Conservation (phyloP, 2,113 vertebrate species). For the Odocoileus virginianus region DNA sequence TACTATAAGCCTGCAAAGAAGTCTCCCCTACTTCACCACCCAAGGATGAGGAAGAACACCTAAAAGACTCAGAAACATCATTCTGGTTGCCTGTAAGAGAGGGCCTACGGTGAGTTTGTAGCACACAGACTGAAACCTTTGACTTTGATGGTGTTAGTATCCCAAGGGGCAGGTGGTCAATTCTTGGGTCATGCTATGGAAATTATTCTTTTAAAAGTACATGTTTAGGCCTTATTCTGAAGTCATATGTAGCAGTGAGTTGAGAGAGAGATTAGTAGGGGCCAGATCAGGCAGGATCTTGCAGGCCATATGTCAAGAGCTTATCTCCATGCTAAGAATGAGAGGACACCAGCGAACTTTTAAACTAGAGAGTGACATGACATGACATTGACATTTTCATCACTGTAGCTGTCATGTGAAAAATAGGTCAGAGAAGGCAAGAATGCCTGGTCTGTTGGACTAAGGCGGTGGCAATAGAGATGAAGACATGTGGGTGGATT, state of each 20-base stretch:
- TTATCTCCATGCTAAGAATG: neutral
- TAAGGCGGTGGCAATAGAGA: neutral
- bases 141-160: neutral
- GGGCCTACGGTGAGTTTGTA: fast-evolving
- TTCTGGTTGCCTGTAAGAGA: neutral
- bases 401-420: neutral
- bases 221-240: neutral
- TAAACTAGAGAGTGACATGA: neutral
- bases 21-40: neutral
- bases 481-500: neutral
- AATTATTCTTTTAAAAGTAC: neutral
- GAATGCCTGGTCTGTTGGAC: neutral
- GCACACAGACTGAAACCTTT: neutral
- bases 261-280: neutral
- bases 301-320: neutral
- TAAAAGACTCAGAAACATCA: neutral
- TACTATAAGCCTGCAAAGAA: neutral
- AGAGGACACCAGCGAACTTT: neutral
- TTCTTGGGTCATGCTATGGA: neutral
- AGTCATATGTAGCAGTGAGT: neutral
- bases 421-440: neutral
- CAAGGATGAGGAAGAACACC: neutral
- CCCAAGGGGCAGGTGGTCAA: neutral
- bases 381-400: neutral
- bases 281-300: neutral